Percentiles rank a stretch among this genome's conserved stretches.
Evolutionary conservation across 2,888 invertebrate genomes (phyloP).

Genomic region (Octonoba sinensis): DNA sequence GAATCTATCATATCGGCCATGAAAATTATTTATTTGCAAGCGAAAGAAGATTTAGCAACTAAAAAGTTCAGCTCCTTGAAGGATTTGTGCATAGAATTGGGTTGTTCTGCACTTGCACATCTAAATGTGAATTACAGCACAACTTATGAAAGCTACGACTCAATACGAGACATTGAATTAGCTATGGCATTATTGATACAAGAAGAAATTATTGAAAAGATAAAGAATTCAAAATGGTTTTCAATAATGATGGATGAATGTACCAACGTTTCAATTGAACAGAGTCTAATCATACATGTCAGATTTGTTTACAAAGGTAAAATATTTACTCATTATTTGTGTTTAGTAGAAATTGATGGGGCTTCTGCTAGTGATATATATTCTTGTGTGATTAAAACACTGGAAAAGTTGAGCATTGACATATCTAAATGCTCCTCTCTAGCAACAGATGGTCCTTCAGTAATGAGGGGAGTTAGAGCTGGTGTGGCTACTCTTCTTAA

Average conservation of each 20-base stretch:
- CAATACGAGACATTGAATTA: conserved; percentile 1
- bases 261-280: too few species aligned
- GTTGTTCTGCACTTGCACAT: conserved; percentile 4
- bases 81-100: conserved; percentile 1
- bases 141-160: conserved; percentile 3
- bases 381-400: too few species aligned
- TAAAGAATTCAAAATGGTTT: neutral
- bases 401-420: too few species aligned
- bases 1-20: neutral
- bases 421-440: too few species aligned
- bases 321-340: too few species aligned
- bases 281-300: too few species aligned
- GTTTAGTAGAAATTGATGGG: too few species aligned
- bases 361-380: too few species aligned
- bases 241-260: neutral
- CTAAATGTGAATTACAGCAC: neutral
- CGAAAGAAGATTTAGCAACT: conserved; percentile 1
- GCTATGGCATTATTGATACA: neutral
- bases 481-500: too few species aligned
- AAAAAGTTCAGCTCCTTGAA: conserved; percentile 1
- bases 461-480: too few species aligned
- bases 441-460: too few species aligned
- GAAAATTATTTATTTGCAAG: conserved; percentile 5
- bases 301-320: too few species aligned
- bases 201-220: neutral